Evolutionary conservation across 2,797 vertebrate species (phyloP), one percentile per base, ranked within the genome.

Genomic region (Mus caroli): DNA sequence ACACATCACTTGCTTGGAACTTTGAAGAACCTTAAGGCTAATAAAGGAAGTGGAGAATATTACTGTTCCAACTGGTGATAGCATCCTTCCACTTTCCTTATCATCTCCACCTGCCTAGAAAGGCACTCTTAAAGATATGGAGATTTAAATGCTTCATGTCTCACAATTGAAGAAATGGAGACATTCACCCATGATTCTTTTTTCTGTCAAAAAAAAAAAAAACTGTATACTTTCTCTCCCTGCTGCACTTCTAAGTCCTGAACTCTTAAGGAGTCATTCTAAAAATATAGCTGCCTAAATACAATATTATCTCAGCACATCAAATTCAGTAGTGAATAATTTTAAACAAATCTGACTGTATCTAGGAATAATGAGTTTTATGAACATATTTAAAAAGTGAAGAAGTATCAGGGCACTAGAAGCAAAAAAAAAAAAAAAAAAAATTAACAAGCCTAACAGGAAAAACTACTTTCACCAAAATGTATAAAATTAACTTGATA

Each of bases 401-500:
- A 91, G 50, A 96, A 91, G 10, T 91, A 89, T 82, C 80, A 89
- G 78, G 89, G 73, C 79, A 60, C 56, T 13, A 50, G 76, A 19
- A 34, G 10, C 52, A n/a, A n/a, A n/a, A n/a, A n/a, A n/a, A n/a
- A n/a, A n/a, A n/a, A 50, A 93, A 60, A 78, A 78, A 37, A 43
- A 20, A 37, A 50, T 82, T 91, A 69, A 86, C 52, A 69, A 20
- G 73, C 13, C 3, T 37, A 88, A 86, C 6, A 96, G 24, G 24
- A 43, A 95, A 3, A 75, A 13, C 31, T 40, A 24, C 20, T 85
- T 92, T 86, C 34, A 78, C 13, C 50, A 50, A 37, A 93, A 84
- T 60, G 54, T 54, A 73, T 94, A 88, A 79, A 12, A 69, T 69
- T 77, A 94, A 82, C 43, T 75, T 92, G 43, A 40, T 64, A 62